These are phyloP conservation scores for Isoperla grammatica DNA, from an alignment of 2,888 invertebrate genomes.

Conservation along the genomic window DNA sequence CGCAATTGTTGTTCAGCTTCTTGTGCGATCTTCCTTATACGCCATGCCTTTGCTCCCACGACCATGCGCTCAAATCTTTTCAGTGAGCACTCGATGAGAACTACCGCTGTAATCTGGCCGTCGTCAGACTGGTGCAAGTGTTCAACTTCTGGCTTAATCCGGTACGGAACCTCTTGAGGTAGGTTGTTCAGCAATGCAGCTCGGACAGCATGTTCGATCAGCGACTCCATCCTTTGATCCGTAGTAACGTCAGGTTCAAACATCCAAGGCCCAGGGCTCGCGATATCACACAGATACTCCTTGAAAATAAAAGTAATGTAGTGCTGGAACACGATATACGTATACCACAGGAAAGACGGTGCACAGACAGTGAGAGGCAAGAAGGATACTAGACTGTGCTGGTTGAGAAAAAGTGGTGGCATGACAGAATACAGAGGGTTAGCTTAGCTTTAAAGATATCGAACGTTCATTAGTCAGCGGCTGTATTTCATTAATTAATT, in stretches of 20 bases:
- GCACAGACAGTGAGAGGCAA: too few relatives aligned
- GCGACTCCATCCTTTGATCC: conserved; percentile 62
- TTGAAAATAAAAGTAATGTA: conserved; percentile 39
- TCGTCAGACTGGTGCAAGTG: conserved; percentile 48
- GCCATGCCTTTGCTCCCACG: conserved; percentile 61
- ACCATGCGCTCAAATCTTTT: conserved; percentile 58
- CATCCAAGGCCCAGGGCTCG: conserved; percentile 61
- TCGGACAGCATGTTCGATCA: conserved; percentile 69
- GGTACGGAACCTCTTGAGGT: conserved; percentile 83
- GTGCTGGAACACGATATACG: too few relatives aligned
- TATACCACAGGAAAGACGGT: too few relatives aligned
- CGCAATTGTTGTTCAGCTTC: conserved; percentile 58
- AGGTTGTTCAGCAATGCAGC: conserved; percentile 80
- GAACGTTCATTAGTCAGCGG: too few relatives aligned
- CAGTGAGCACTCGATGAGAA: conserved; percentile 58
- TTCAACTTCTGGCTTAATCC: conserved; percentile 58
- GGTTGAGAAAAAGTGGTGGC: too few relatives aligned
- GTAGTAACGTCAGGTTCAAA: conserved; percentile 64
- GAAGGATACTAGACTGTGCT: too few relatives aligned
- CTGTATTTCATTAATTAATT: too few relatives aligned
- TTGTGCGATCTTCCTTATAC: conserved; percentile 64
- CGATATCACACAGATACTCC: conserved; percentile 62
- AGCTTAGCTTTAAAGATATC: too few relatives aligned
- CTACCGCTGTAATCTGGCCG: conserved; percentile 51
- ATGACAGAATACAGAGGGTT: too few relatives aligned